These are phyloP conservation scores for Heliconius nattereri DNA, from an alignment of 1,140 invertebrate species.

Conservation along the genomic window DNA sequence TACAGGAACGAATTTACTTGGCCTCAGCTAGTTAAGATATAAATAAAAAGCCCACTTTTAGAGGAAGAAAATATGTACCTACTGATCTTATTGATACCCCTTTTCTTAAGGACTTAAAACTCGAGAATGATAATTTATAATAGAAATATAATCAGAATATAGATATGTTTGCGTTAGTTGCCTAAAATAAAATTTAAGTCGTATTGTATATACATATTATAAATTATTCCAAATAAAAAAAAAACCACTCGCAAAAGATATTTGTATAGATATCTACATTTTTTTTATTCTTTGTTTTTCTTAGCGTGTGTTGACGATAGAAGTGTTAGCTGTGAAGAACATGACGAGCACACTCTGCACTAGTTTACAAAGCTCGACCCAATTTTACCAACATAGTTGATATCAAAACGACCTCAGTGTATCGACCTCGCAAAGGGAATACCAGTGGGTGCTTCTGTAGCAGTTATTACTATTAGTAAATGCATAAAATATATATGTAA, in stretches of 20 bases:
- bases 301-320: background rate
- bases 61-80: no score
- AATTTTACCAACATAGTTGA: slow-evolving; percentile 57
- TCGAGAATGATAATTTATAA: no score
- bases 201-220: background rate
- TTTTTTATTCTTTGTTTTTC: slow-evolving; percentile 1
- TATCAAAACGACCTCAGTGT: slow-evolving; percentile 40
- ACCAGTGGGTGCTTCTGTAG: background rate
- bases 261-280: background rate
- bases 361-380: slow-evolving; percentile 59
- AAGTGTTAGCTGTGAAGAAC: slow-evolving; percentile 31
- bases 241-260: background rate
- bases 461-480: no score
- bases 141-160: no score
- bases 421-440: slow-evolving; percentile 34
- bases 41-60: no score
- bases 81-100: no score
- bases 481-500: no score
- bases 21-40: no score
- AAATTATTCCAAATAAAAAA: background rate
- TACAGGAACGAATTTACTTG: no score
- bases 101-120: no score
- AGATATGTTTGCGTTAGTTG: no score
- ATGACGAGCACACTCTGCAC: slow-evolving; percentile 39
- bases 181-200: background rate